A percentile compares a stretch with the other conserved stretches of the same genome.
phyloP scores from a whole-genome alignment of 23 tunicate species.

The Halocynthia roretzi region DNA sequence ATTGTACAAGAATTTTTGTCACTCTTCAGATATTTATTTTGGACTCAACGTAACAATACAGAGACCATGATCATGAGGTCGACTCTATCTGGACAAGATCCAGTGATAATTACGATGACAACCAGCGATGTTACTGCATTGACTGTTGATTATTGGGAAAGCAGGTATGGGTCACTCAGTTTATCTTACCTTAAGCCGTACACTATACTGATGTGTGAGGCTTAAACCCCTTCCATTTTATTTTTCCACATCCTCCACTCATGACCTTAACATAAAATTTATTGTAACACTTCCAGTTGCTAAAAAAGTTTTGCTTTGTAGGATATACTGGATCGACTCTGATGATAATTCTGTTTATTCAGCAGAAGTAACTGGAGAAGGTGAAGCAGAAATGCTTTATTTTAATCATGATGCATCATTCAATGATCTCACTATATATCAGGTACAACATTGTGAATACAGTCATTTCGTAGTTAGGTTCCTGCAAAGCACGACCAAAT shows the following conservation, averaged over 20 bases:
- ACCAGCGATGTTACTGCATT: slow-evolving; percentile 19
- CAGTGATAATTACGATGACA: background rate
- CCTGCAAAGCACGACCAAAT: too few species aligned
- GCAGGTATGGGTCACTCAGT: background rate
- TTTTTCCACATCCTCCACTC: too few species aligned
- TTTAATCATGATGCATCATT: slow-evolving; percentile 8
- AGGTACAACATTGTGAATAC: slow-evolving; percentile 1
- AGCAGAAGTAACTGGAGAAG: slow-evolving; percentile 1
- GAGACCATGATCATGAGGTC: slow-evolving; percentile 36
- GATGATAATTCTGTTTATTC: slow-evolving; percentile 24
- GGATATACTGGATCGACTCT: slow-evolving; percentile 56
- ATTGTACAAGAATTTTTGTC: too few species aligned
- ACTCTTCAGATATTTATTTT: slow-evolving; percentile 16
- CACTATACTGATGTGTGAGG: too few species aligned
- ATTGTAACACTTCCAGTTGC: too few species aligned
- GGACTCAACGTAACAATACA: slow-evolving; percentile 28
- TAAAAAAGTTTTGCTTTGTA: background rate
- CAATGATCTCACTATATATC: slow-evolving; percentile 29
- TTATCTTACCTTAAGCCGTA: too few species aligned
- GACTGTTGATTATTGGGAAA: slow-evolving; percentile 1
- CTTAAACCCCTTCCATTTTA: too few species aligned
- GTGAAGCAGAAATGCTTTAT: background rate
- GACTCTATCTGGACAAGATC: slow-evolving; percentile 42
- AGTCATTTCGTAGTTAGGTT: too few species aligned
- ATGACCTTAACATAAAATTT: too few species aligned